Base-by-base conservation (phyloP, 2,888 invertebrate species). In the Ypsolopha scabrella region DNA sequence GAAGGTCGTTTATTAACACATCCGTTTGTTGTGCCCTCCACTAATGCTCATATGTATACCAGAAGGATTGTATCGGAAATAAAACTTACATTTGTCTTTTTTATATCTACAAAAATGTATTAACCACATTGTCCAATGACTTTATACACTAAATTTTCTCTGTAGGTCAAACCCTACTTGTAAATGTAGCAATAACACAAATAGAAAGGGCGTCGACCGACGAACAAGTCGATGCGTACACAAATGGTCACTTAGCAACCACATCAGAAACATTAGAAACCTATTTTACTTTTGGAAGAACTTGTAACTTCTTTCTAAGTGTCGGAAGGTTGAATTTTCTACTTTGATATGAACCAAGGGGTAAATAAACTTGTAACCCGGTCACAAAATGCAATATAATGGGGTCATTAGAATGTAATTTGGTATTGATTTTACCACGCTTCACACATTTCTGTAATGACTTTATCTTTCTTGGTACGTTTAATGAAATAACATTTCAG, bases 191-290 rank as follows among this genome's bases (percentile, higher is more conserved):
- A 24, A 24, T 24, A 24, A 24, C 24, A 24, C 37, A 13, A 13
- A 38, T 52, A 53, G 53, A 59, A 63, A 57, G 63, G 70, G 76
- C 70, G 65, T 58, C 55, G 69, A 62, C 67, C 75, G 64, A 60
- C 57, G 55, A 54, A 52, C 59, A 7, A 43, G 13, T 43, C 24
- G 24, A 24, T 24, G 14, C 57, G 60, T 63, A 64, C 57, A 68
- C 61, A 65, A 64, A 58, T 53, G 56, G 80, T 80, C 75, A 74
- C 80, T 68, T 64, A 69, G 60, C 61, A 64, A 72, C 75, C 63
- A 51, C 61, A 70, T 67, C 68, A 67, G 68, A 57, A 61, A 71
- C 69, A 66, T 56, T 13, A 41, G 14, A 48, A 35, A 39, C 41
- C 14, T 7, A 43, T 7, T 8, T 14, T 13, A 14, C 43, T 11